Base-by-base conservation (phyloP, 2,797 vertebrate species). In the Paramormyrops hopkinsi region DNA sequence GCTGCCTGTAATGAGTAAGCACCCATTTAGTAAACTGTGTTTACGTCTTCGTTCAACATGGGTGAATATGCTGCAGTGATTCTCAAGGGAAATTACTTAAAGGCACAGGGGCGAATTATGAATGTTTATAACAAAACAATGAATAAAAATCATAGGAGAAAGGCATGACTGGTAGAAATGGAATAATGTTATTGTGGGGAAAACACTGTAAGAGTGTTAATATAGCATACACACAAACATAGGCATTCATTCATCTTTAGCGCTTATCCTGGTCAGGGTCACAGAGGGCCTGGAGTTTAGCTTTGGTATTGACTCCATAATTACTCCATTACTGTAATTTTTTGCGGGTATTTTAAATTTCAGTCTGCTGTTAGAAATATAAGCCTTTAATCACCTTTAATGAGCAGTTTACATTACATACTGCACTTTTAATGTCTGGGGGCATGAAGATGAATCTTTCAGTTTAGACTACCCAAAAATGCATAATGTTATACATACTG, bases 31-130 rank as follows among this genome's bases (percentile, higher is more conserved):
- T 73, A 73, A 73, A 73, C 65, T 79, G 37, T 79, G 73, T 46
- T 79, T 79, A 79, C 37, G 41, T 41, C 73, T 79, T 79, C 6
- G 41, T 79, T 79, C 73, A 79, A 79, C 73, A 79, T 79, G 73
- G 73, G 73, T 79, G 33, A 79, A 79, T 79, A 79, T 44, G 41
- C 73, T 79, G 33, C 73, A 79, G 41, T 79, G 2, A 79, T 79
- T 79, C 37, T 79, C 73, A 79, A 79, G 33, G 73, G 73, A 79
- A n/a, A 79, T 79, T 44, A 44, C 73, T 79, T 79, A 79, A 79
- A 79, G 41, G 73, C 41, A 79, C 73, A 41, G 19, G 73, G 73
- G 37, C 4, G 2, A 79, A 44, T 79, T 79, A 79, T 79, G 73
- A 79, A n/a, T 79, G 37, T 41, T 19, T 79, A 44, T 44, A 79